Evolutionary conservation across 2,797 vertebrate species (phyloP).

Genomic region (Galagoides demidoff): DNA sequence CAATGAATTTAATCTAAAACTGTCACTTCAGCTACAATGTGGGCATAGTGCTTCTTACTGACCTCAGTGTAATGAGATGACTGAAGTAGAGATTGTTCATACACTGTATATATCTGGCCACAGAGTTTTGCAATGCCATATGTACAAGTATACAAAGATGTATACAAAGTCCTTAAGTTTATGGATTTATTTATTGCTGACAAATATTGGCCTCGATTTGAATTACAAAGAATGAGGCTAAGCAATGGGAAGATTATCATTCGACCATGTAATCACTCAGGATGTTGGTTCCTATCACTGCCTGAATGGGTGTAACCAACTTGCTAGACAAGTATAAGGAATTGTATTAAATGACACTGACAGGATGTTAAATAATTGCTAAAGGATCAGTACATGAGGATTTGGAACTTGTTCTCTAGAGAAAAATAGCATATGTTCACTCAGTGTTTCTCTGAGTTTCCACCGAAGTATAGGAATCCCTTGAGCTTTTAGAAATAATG

Average conservation of each 20-base stretch:
- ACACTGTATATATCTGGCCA: neutral
- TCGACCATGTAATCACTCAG: neutral
- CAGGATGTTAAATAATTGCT: neutral
- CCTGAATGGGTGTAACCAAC: neutral
- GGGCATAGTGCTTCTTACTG: neutral
- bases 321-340: neutral
- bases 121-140: neutral
- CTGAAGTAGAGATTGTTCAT: neutral
- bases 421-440: neutral
- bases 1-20: conserved; percentile 11
- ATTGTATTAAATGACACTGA: neutral
- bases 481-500: conserved; percentile 12
- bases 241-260: conserved; percentile 29
- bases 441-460: neutral
- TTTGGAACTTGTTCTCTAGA: conserved; percentile 16
- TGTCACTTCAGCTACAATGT: neutral
- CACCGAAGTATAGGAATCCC: neutral
- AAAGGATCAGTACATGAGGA: neutral
- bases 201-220: conserved; percentile 16
- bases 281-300: neutral
- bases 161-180: neutral
- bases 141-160: neutral
- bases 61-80: conserved; percentile 3
- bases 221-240: conserved; percentile 16
- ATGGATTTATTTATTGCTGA: conserved; percentile 36